These are phyloP conservation scores for Pachydiplax longipennis DNA, from an alignment of 2,888 invertebrate genomes.

Conservation along the genomic window DNA sequence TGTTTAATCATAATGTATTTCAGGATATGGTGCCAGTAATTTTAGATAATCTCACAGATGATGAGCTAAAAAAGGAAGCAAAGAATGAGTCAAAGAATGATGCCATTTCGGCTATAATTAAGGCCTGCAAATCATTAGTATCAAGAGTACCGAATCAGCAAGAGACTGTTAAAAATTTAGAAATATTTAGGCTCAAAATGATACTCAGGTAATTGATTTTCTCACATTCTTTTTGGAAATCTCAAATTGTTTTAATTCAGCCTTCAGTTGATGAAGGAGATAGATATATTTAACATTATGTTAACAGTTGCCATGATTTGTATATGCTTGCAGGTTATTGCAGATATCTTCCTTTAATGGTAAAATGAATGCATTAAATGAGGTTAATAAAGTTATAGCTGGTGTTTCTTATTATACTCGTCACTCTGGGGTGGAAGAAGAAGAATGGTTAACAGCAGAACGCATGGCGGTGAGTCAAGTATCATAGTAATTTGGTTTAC, in stretches of 20 bases:
- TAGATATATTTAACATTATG: background rate
- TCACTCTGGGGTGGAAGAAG: slow-evolving; percentile 77
- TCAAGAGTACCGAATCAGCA: slow-evolving; percentile 85
- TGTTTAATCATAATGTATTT: slow-evolving; percentile 48
- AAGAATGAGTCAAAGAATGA: slow-evolving; percentile 96
- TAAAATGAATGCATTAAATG: slow-evolving; percentile 98
- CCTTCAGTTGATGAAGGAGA: background rate
- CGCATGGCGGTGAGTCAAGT: slow-evolving; percentile 83
- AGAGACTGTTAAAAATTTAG: slow-evolving; percentile 79
- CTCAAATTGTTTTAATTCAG: background rate
- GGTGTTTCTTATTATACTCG: slow-evolving; percentile 90
- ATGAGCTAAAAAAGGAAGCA: slow-evolving; percentile 94
- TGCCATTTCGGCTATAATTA: slow-evolving; percentile 92
- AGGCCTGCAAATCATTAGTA: slow-evolving; percentile 89
- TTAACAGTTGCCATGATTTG: background rate
- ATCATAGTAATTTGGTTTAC: background rate
- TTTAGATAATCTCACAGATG: slow-evolving; percentile 91
- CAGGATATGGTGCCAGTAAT: slow-evolving; percentile 91
- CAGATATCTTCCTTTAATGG: slow-evolving; percentile 98
- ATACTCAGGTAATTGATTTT: slow-evolving; percentile 69
- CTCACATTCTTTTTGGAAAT: background rate
- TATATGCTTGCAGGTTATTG: slow-evolving; percentile 68
- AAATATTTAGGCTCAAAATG: slow-evolving; percentile 96
- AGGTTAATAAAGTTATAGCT: slow-evolving; percentile 95
- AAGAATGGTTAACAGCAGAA: slow-evolving; percentile 92